Conservation (phyloP, 2,888 invertebrate genomes). For the Subacronicta megacephala region DNA sequence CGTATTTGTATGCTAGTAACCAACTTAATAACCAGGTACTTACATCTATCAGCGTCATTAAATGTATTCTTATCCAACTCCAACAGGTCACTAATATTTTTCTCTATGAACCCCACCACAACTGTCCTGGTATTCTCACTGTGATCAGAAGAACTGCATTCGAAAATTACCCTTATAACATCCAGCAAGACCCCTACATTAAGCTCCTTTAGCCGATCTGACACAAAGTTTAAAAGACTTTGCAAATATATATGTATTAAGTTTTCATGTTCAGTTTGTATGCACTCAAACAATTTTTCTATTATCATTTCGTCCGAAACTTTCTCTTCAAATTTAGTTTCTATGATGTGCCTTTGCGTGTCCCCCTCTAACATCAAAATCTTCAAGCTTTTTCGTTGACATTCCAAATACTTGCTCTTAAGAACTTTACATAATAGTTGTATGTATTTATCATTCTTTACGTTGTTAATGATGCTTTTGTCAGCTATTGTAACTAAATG, state of each 20-base stretch:
- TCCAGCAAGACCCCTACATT: slow-evolving; percentile 54
- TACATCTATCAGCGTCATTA: slow-evolving; percentile 65
- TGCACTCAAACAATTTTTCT: slow-evolving; percentile 61
- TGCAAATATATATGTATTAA: slow-evolving; percentile 75
- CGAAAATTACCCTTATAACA: slow-evolving; percentile 66
- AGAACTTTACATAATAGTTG: slow-evolving; percentile 62
- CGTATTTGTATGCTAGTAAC: too few species aligned
- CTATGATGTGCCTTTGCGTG: slow-evolving; percentile 66
- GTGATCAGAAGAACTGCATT: slow-evolving; percentile 72
- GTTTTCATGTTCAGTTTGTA: slow-evolving; percentile 72
- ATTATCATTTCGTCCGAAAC: slow-evolving; percentile 60
- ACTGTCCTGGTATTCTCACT: slow-evolving; percentile 63
- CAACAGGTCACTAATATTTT: slow-evolving; percentile 57
- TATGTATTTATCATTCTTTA: slow-evolving; percentile 58
- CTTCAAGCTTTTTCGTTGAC: slow-evolving; percentile 73
- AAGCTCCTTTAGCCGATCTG: slow-evolving; percentile 50
- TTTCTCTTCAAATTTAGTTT: slow-evolving; percentile 39
- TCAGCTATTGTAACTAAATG: slow-evolving; percentile 59
- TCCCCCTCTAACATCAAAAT: slow-evolving; percentile 68
- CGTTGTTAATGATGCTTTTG: slow-evolving; percentile 37
- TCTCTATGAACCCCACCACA: slow-evolving; percentile 71
- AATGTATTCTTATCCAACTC: slow-evolving; percentile 43
- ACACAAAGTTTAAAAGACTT: slow-evolving; percentile 67
- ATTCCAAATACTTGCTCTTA: slow-evolving; percentile 70
- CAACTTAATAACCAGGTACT: slow-evolving; percentile 54